Percentiles rank a stretch among this genome's conserved stretches.
Evolutionary conservation across 2,888 invertebrate species (phyloP).

Genomic region (Archips xylosteana): DNA sequence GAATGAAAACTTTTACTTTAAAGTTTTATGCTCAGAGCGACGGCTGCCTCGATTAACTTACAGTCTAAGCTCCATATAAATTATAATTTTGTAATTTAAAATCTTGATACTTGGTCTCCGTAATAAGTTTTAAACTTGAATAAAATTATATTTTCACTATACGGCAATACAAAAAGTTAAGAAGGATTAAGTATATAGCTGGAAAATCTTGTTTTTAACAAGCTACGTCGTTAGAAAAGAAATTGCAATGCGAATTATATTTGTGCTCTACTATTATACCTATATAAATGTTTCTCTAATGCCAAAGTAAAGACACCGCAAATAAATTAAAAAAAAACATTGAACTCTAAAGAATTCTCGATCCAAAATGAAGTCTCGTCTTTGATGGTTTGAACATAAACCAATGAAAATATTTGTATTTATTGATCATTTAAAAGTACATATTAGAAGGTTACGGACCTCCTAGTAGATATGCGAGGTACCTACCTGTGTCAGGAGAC

Average conservation of each 20-base stretch:
- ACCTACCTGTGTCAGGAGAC: no score
- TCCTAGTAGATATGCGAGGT: no score
- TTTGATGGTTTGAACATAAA: no score
- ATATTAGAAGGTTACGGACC: no score
- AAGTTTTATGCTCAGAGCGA: conserved; percentile 11
- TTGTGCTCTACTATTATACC: not conserved
- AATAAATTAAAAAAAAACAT: not conserved
- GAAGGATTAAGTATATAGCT: not conserved
- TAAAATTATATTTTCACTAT: not conserved
- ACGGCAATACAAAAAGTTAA: not conserved
- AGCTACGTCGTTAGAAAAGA: not conserved
- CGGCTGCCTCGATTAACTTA: conserved; percentile 20
- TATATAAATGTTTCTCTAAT: not conserved
- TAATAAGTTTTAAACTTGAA: conserved; percentile 11
- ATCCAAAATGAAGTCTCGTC: no score
- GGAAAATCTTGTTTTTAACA: not conserved
- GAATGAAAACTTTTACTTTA: conserved; percentile 37
- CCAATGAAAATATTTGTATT: no score
- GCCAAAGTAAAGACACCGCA: not conserved
- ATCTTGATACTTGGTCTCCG: conserved; percentile 10
- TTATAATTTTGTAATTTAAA: conserved; percentile 20
- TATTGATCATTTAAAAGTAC: no score
- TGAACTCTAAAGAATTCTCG: no score
- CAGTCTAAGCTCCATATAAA: conserved; percentile 20
- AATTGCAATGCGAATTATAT: conserved; percentile 2